phyloP scores from a whole-genome alignment of 92 coral and sea anemone species.

The Porites divaricata region DNA sequence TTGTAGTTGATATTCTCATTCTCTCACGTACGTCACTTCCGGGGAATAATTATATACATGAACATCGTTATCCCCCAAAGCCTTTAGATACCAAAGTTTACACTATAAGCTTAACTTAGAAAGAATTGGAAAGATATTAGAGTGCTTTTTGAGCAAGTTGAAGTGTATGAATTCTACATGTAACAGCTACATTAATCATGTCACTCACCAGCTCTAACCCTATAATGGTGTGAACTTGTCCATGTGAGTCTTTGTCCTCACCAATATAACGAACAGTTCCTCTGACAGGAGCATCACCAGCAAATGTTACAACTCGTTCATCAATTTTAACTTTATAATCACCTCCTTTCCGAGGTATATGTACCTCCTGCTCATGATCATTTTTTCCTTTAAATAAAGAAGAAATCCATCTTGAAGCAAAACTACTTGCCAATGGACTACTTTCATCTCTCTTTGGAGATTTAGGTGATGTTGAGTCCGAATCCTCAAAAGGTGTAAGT shows the following conservation, averaged over 20 bases:
- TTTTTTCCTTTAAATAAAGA: not conserved
- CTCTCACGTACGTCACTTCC: too few species aligned
- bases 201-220: conserved; percentile 88
- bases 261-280: conserved; percentile 70
- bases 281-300: conserved; percentile 32
- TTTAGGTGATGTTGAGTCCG: conserved; percentile 41
- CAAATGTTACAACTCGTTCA: conserved; percentile 66
- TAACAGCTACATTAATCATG: too few species aligned
- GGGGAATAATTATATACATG: too few species aligned
- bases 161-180: too few species aligned
- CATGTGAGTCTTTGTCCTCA: conserved; percentile 25
- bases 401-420: not conserved
- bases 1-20: too few species aligned
- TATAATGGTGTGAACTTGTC: conserved; percentile 27
- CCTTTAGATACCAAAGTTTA: too few species aligned
- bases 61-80: too few species aligned
- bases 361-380: not conserved
- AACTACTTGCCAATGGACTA: not conserved
- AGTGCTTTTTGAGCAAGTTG: too few species aligned
- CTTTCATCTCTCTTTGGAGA: conserved; percentile 31
- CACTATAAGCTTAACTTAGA: too few species aligned
- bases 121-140: too few species aligned
- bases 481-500: conserved; percentile 52
- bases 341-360: not conserved
- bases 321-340: conserved; percentile 20